These are phyloP conservation scores for Petrolisthes cinctipes DNA, from an alignment of 2,888 invertebrate species.

Conservation along the genomic window DNA sequence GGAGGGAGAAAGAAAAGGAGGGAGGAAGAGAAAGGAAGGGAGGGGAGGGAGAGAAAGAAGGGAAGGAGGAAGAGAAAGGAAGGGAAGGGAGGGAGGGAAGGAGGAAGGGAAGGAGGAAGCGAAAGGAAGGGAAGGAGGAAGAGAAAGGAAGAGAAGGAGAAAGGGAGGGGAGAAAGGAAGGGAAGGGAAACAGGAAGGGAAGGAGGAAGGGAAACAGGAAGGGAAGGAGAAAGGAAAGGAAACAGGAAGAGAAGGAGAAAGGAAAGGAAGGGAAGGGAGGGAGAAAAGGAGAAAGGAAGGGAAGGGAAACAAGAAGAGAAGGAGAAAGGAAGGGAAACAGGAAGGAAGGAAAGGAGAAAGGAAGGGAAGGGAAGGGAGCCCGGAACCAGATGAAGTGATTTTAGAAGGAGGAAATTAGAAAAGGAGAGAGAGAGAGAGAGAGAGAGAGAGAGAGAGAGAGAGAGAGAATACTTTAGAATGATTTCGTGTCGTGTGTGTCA, in stretches of 20 bases:
- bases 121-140: background rate
- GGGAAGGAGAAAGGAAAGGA: background rate
- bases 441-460: background rate
- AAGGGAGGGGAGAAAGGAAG: constrained; percentile 11
- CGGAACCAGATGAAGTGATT: background rate
- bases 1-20: background rate
- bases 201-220: background rate
- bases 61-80: background rate
- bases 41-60: background rate
- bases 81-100: background rate
- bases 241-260: too few species aligned
- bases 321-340: background rate
- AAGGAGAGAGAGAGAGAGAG: background rate
- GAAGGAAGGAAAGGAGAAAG: background rate
- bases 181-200: background rate
- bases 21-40: background rate
- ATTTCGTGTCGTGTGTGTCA: background rate
- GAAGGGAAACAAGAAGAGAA: background rate
- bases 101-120: background rate
- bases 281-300: background rate
- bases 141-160: too few species aligned
- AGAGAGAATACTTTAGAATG: background rate
- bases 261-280: background rate
- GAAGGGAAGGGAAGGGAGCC: background rate
- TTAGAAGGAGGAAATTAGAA: background rate